Evolutionary conservation across 1,140 invertebrate genomes (phyloP), one percentile per base, ranked within the genome.

Genomic region (Palaemon carinicauda): DNA sequence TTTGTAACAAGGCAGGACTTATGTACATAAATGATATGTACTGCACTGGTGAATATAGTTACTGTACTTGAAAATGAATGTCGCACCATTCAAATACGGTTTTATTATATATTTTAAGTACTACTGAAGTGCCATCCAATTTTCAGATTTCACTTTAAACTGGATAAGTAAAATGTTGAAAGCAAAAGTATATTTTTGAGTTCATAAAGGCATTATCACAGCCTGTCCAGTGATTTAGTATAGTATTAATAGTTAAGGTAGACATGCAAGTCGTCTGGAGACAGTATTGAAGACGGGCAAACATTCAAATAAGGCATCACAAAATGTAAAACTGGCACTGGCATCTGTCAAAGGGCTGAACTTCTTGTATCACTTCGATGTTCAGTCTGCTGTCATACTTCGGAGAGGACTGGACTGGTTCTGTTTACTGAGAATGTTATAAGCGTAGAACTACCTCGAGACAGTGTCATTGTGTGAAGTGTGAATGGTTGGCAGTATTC

Each of bases 241-340:
- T 86, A 86, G 84, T 80, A 80, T 71, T 86, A 71, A 69, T 74
- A 60, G 60, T 79, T 41, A 41, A 41, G 41, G 41, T 41, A 41
- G 41, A 41, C 41, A 41, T 12, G 3, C 41, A 41, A 41, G 41
- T 41, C 41, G 12, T 60, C 71, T 77, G 33, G 73, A 84, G 69
- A 50, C 84, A 86, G 84, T 86, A 86, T 80, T 86, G 84, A 54
- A 80, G 19, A 56, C 33, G 33, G 41, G 41, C 51, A 80, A 56
- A 29, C 54, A 71, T 14, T 80, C 33, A 17, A n/a, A 33, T 53
- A 77, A 52, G 27, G 73, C 52, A 29, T 80, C 27, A 56, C 24
- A 51, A 71, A 79, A 74, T 31, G 53, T 21, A 80, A 56, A 71
- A n/a, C 84, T 86, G 84, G 84, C 84, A 86, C 84, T 74, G 60